Base-by-base conservation (phyloP, 2,888 invertebrate genomes). In the Sminthurides aquaticus region DNA sequence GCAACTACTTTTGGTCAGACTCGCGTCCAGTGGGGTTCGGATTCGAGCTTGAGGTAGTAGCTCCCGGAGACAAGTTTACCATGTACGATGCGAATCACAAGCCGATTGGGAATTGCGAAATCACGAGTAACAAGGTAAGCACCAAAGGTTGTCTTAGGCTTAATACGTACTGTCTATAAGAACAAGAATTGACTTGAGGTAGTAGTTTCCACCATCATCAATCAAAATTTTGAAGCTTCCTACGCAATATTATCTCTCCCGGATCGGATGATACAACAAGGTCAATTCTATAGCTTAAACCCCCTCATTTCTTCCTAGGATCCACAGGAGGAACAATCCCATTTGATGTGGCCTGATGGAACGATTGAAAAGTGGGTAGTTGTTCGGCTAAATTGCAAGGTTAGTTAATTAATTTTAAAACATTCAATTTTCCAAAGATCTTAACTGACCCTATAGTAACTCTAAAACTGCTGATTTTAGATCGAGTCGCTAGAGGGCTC, bases 1-100 rank as follows among this genome's bases (percentile, higher is more conserved):
- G 82, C 58, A 86, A 87, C 76, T 88, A 86, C 78, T 89, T 89
- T 80, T 89, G 88, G 87, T 86, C 87, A 26, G 89, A 89, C 79
- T 88, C 87, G 43, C 80, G 84, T 69, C 84, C 85, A 1, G 85
- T 85, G 77, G 89, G 89, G 59, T 89, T 85, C 77, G 86, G 85
- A 34, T 88, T 89, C 78, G 86, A 86, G 77, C 79, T 86, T 67
- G 85, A 86, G 76, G 84, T 86, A 0, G 81, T 88, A 3, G 84
- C 85, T 18, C 79, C 84, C 63, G 87, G 87, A 22, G 86, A 88
- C 74, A 86, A 86, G 76, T 88, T 87, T 75, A 86, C 86, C n/a
- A 83, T 88, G 64, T 85, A 84, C 74, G 86, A 87, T 77, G 82
- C 84, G 28, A 85, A 85, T 75, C 84, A 84, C 74, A 84, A 85